Evolutionary conservation across 30 jellyfish, hydroid and myxozoan genomes (phyloP), one percentile per base, ranked within the genome.

Genomic region (Rhopilema esculentum): DNA sequence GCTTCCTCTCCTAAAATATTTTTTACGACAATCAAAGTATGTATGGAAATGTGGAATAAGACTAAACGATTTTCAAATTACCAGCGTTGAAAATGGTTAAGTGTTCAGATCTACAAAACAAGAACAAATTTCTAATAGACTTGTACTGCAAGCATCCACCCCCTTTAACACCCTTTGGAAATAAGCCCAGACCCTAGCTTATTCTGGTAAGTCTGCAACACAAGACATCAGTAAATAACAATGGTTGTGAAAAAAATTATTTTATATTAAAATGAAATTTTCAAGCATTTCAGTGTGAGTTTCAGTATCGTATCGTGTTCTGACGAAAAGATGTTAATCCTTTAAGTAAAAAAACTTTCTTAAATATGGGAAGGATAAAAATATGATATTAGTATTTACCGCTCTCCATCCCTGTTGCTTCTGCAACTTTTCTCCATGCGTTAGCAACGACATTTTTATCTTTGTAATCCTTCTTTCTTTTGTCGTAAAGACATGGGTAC

Each of bases 341-440:
- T 19, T 61, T 7, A 0, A 19, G 70, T 61, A 26, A 61, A 19
- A 61, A 61, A 61, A 19, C 20, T 19, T 21, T 12, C 40, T 76
- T 33, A 76, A 52, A 33, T 21, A 20, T 6, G n/a, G n/a, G n/a
- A n/a, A n/a, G n/a, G n/a, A n/a, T n/a, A n/a, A n/a, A n/a, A n/a
- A n/a, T n/a, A 24, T 30, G 16, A 9, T 1, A 27, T 19, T 51
- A 51, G 24, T 71, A 71, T 4, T 20, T 69, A 83, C 92, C 92
- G 27, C 51, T 29, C 23, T 83, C 92, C 0, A 83, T 6, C 8
- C 84, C 68, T 17, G 32, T 15, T 29, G 25, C 74, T 15, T 69
- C 85, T 25, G 92, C 88, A 17, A 85, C 88, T 52, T 72, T 61
- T 16, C 21, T 62, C 94, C 88, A 85, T 0, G 94, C 89, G 40